Evolutionary conservation across 2,888 invertebrate genomes (phyloP).

Genomic region (Polyommatus iphigenia): DNA sequence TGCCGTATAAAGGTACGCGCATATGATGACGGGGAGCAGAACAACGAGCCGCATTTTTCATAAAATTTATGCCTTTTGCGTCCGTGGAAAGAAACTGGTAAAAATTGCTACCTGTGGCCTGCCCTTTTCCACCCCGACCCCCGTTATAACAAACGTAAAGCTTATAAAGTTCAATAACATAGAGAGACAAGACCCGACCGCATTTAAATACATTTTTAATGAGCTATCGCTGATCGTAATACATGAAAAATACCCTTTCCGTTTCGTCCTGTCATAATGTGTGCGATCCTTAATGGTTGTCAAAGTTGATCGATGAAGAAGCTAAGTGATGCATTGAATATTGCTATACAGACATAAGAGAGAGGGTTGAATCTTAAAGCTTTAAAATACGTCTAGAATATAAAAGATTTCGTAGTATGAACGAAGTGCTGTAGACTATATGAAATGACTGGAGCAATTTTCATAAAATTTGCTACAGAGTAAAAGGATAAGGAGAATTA

Average conservation of each 20-base stretch:
- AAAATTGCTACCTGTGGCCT: no score
- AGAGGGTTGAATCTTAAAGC: neutral
- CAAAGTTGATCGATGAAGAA: slow-evolving; percentile 42
- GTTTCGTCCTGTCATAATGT: slow-evolving; percentile 11
- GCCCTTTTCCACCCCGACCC: no score
- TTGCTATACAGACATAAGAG: neutral
- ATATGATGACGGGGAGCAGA: neutral
- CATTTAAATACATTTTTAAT: no score
- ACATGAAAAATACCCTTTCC: neutral
- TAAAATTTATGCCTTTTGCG: no score
- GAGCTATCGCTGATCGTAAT: no score
- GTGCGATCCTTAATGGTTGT: slow-evolving; percentile 44
- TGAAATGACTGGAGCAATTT: no score
- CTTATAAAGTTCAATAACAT: neutral
- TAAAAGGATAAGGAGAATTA: no score
- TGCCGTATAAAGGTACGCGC: neutral
- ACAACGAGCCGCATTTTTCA: no score
- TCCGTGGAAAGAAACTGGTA: no score
- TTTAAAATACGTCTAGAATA: neutral
- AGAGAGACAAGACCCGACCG: no score
- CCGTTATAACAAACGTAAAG: neutral
- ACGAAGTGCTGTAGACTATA: neutral
- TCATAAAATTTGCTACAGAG: no score
- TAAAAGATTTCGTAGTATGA: neutral
- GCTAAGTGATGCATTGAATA: slow-evolving; percentile 33